Base-by-base conservation (phyloP, 2,797 vertebrate genomes). In the Enoplosus armatus region DNA sequence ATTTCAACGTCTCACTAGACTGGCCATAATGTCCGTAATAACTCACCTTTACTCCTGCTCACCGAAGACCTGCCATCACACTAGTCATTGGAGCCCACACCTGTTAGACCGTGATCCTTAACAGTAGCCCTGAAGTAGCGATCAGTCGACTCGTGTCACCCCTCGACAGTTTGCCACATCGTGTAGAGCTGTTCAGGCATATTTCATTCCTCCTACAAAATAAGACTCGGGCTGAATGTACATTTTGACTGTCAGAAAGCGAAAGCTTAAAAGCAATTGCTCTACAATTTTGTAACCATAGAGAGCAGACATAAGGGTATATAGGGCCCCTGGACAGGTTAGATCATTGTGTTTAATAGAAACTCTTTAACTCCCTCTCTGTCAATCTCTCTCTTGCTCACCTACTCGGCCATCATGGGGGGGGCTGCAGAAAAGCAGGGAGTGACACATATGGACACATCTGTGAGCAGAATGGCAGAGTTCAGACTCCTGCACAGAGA, bases 301-400 rank as follows among this genome's bases (percentile, higher is more conserved):
- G 50, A 76, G 61, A 78, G 48, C 24, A 68, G 63, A 67, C 16
- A 9, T 58, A 29, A 55, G 62, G 45, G 51, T 59, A 14, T 69
- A 26, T 33, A 27, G 45, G 60, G 48, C 33, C 72, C 75, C 60
- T 64, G 83, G 78, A 86, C 88, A 85, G 79, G 70, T 83, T 77
- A 72, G 81, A 87, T 81, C 82, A 64, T 18, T 37, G 68, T 10
- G 35, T 68, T 69, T 53, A 83, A 79, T 18, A 83, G 43, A 68
- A 87, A 76, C 54, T 68, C 45, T 74, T 74, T 54, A 64, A 55
- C 58, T 64, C 31, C 18, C 61, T 73, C 71, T 71, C 33, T 50
- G 37, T 81, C 83, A 41, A 56, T 56, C n/a, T 43, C 51, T 51
- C 31, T 53, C 27, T 72, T 6, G 2, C 75, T 75, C 26, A 6